A percentile compares a stretch with the other conserved stretches of the same genome.
phyloP scores from a whole-genome alignment of 2,797 vertebrate genomes.

The Hypotaenidia okinawae region DNA sequence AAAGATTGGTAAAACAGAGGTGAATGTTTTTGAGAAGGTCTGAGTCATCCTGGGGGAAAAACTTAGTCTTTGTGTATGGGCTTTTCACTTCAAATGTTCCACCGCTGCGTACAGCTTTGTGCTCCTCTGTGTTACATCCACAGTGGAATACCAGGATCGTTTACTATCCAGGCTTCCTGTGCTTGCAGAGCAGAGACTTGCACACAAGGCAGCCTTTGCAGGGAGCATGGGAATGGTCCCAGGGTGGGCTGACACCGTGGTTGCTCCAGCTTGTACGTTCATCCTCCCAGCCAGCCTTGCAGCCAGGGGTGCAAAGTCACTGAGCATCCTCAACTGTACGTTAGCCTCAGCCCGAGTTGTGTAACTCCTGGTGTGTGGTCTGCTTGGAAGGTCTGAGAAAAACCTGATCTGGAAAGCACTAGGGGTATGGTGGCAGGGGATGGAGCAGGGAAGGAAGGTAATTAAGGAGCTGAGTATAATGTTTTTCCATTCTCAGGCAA shows the following conservation, averaged over 20 bases:
- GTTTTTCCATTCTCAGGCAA: background rate
- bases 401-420: background rate
- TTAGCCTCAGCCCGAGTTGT: background rate
- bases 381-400: background rate
- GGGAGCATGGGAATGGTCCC: rapidly evolving
- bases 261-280: background rate
- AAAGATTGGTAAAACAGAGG: background rate
- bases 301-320: background rate
- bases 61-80: rapidly evolving
- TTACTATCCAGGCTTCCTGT: too few relatives aligned
- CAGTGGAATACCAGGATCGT: rapidly evolving
- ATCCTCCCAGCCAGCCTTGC: background rate
- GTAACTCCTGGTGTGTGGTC: background rate
- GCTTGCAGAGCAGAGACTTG: background rate
- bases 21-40: rapidly evolving
- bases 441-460: background rate
- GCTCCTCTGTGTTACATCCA: background rate
- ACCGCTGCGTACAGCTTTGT: rapidly evolving
- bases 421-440: background rate
- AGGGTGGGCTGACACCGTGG: background rate
- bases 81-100: background rate
- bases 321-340: background rate
- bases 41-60: rapidly evolving
- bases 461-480: background rate
- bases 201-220: background rate